These are phyloP conservation scores for Taphrorychus bicolor DNA, from an alignment of 2,888 invertebrate species.

Conservation along the genomic window DNA sequence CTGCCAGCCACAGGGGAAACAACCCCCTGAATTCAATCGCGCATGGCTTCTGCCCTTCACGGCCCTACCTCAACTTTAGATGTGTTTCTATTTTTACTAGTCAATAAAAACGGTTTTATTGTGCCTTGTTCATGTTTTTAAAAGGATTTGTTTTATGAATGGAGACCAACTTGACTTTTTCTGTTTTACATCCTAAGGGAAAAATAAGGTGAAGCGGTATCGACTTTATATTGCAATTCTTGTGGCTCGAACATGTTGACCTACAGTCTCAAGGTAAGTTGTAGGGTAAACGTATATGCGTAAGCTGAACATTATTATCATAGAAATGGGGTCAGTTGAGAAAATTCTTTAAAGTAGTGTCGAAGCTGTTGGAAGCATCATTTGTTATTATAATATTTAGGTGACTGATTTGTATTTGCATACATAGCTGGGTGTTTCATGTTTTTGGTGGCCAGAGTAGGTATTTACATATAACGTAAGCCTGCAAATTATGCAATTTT, in stretches of 20 bases:
- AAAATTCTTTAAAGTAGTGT: no score
- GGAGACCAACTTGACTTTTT: slow-evolving; percentile 12
- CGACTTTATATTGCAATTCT: neutral
- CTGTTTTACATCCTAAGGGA: neutral
- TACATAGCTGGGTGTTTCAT: no score
- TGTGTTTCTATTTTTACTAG: slow-evolving; percentile 32
- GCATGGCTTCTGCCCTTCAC: slow-evolving; percentile 16
- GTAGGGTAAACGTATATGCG: neutral
- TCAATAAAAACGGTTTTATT: slow-evolving; percentile 30
- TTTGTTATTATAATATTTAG: no score
- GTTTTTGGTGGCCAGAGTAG: no score
- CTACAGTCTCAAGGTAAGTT: neutral
- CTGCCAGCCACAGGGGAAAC: neutral
- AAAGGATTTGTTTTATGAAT: slow-evolving; percentile 10
- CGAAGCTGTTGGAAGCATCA: no score
- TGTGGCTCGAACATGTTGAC: neutral
- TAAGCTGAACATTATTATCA: no score
- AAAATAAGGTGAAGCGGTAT: neutral
- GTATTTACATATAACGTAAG: no score
- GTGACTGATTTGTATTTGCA: no score
- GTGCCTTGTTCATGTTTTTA: slow-evolving; percentile 25
- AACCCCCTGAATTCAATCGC: neutral
- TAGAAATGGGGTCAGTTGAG: no score
- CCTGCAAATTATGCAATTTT: no score
- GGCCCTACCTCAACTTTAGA: slow-evolving; percentile 33